A percentile compares a stretch with the other conserved stretches of the same genome.
Evolutionary conservation across 2,113 vertebrate species (phyloP).

Genomic region (Lycocorax pyrrhopterus): DNA sequence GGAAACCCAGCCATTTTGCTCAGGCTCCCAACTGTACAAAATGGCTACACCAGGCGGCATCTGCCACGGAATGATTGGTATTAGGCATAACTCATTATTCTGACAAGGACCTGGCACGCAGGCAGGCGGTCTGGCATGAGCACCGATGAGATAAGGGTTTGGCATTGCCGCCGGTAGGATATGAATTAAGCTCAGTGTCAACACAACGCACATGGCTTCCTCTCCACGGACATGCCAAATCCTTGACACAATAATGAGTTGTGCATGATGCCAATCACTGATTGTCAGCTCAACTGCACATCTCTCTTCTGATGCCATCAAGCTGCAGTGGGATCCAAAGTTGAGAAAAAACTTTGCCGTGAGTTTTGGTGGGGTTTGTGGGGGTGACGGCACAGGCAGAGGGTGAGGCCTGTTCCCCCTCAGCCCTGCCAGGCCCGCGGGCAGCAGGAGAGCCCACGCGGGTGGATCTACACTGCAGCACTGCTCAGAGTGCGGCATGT

Average conservation of each 20-base stretch:
- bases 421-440: neutral
- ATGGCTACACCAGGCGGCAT: constrained; percentile 28
- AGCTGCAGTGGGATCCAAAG: neutral
- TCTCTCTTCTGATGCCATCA: constrained; percentile 28
- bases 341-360: neutral
- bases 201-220: constrained; percentile 29
- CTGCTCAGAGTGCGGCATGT: neutral
- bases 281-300: constrained; percentile 40
- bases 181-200: constrained; percentile 38
- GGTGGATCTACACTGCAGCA: neutral
- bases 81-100: constrained; percentile 41
- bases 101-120: constrained; percentile 53
- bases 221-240: constrained; percentile 37
- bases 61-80: constrained; percentile 43
- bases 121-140: neutral
- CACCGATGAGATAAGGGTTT: constrained; percentile 32
- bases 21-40: neutral
- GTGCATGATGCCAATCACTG: constrained; percentile 14
- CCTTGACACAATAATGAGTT: constrained; percentile 48
- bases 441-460: neutral
- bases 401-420: neutral
- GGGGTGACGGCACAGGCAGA: neutral
- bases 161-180: constrained; percentile 11
- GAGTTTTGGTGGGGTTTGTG: neutral
- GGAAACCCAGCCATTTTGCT: neutral